Evolutionary conservation across 2,888 invertebrate genomes (phyloP).

Genomic region (Cephus pygmeus): DNA sequence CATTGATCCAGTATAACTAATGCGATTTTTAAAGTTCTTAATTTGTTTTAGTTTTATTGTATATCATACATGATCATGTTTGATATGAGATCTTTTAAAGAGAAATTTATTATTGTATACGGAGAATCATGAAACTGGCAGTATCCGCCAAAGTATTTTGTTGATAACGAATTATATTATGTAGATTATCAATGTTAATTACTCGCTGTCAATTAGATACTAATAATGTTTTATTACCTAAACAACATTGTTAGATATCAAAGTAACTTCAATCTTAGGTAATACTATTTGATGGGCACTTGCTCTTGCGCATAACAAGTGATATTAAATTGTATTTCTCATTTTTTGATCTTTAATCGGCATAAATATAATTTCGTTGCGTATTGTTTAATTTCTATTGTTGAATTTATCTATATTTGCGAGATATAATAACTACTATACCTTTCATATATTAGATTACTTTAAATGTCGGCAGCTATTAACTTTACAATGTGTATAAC

Average conservation of each 20-base stretch:
- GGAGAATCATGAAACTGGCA: background rate
- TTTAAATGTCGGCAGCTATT: conserved; percentile 12
- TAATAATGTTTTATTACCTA: background rate
- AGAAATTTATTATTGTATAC: background rate
- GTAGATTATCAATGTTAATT: background rate
- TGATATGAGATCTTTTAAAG: background rate
- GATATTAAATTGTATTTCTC: background rate
- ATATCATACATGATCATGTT: background rate
- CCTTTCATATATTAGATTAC: background rate
- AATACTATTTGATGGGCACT: background rate
- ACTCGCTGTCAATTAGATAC: background rate
- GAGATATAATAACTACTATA: background rate
- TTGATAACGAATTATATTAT: background rate
- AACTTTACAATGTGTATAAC: conserved; percentile 11
- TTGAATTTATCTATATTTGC: background rate
- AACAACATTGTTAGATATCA: background rate
- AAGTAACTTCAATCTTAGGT: background rate
- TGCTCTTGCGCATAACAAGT: background rate
- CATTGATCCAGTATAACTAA: background rate
- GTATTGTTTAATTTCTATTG: background rate
- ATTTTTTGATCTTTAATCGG: background rate
- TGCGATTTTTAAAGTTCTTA: background rate
- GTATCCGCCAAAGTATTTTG: background rate
- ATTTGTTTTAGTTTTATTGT: background rate
- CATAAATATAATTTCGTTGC: background rate